phyloP scores from a whole-genome alignment of 2,797 vertebrate genomes.

The Steatocranus sp. region DNA sequence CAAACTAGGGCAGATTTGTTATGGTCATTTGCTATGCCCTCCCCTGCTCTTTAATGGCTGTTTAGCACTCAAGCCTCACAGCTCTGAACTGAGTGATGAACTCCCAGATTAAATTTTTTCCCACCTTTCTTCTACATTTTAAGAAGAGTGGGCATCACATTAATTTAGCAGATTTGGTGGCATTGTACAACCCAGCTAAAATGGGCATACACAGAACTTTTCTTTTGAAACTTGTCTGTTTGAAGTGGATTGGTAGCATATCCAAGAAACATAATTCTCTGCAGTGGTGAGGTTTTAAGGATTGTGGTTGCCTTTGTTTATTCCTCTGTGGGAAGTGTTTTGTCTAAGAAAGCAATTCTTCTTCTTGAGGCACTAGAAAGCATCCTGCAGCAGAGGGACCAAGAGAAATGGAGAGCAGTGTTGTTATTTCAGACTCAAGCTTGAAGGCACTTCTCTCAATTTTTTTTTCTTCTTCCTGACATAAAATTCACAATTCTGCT shows the following conservation, averaged over 20 bases:
- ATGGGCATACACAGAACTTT: not conserved
- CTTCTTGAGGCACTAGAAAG: slow-evolving; percentile 27
- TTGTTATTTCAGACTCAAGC: slow-evolving; percentile 35
- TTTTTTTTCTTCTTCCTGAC: not conserved
- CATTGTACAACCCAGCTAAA: not conserved
- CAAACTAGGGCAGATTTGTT: slow-evolving; percentile 71
- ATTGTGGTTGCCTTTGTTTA: slow-evolving; percentile 36
- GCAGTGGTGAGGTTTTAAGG: slow-evolving; percentile 13
- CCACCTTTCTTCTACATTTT: not conserved
- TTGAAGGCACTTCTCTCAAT: not conserved
- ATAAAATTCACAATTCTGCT: not conserved
- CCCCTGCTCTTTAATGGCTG: slow-evolving; percentile 56
- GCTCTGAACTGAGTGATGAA: slow-evolving; percentile 22
- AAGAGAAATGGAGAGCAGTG: not conserved
- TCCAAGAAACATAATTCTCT: not conserved
- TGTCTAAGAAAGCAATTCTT: slow-evolving; percentile 44
- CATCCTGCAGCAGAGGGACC: slow-evolving; percentile 30
- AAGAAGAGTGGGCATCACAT: slow-evolving; percentile 2
- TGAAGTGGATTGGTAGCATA: slow-evolving; percentile 1
- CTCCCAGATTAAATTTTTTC: not conserved
- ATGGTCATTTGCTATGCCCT: slow-evolving; percentile 62
- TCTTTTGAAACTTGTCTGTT: not conserved
- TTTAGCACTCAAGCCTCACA: slow-evolving; percentile 45
- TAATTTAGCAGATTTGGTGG: not conserved
- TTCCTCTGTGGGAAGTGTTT: slow-evolving; percentile 51